Base-by-base conservation (phyloP, 2,888 invertebrate species). In the Oxystoma pomonae region DNA sequence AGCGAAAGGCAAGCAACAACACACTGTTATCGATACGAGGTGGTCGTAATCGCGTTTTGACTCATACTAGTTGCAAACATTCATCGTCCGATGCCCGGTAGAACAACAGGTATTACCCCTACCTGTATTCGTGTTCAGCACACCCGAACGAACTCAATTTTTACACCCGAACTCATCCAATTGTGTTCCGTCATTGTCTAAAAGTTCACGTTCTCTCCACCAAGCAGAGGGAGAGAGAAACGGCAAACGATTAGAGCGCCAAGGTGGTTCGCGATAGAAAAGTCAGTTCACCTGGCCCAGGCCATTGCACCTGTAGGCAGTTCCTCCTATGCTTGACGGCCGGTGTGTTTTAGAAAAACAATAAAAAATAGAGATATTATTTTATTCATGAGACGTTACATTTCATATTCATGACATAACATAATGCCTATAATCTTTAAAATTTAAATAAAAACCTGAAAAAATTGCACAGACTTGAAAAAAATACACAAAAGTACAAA, bases 291-390 rank as follows among this genome's bases (percentile, higher is more conserved):
- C 74, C 75, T 72, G 75, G 71, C 74, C 65, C 70, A 78, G 80
- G 80, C 77, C 80, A 77, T 79, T 80, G 80, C 80, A 80, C 80
- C 80, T 80, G 79, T 78, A 75, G 74, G 35, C 35, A 35, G 35
- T 35, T 35, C 35, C 35, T 35, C 12, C 35, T 35, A 35, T 35
- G 35, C 35, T 35, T 35, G 35, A 35, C 35, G 35, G 35, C 12
- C 35, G 35, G 12, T 35, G 35, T 35, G 35, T 35, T 12, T 35
- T 35, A 35, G 35, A 35, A 35, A 35, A 35, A 35, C 35, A 12
- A 35, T 35, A 35, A 35, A 35, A 35, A 35, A 35, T 35, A 35
- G 35, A 35, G 12, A 35, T 35, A 35, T 12, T 35, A 35, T 35
- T 35, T 35, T 35, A 35, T 35, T 35, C 35, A 35, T 35, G 35